phyloP scores from a whole-genome alignment of 2,113 vertebrate species.

The Trichomycterus rosablanca region DNA sequence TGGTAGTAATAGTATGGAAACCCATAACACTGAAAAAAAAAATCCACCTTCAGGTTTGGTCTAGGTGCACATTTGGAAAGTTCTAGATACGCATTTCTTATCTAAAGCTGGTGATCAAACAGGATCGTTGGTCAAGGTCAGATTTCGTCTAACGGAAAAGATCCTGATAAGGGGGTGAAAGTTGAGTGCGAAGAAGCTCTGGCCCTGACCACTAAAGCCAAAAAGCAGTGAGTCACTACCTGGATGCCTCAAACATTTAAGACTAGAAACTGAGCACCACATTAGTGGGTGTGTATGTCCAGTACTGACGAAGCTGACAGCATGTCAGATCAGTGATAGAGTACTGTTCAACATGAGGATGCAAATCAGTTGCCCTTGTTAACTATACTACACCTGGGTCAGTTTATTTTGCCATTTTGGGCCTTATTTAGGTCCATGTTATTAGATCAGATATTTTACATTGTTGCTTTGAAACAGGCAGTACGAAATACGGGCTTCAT shows the following conservation, averaged over 20 bases:
- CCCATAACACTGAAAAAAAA: too few relatives aligned
- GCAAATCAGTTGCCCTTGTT: background rate
- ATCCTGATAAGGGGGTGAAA: constrained; percentile 23
- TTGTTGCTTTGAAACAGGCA: too few relatives aligned
- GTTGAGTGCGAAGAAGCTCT: constrained; percentile 14
- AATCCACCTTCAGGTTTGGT: too few relatives aligned
- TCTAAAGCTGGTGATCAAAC: constrained; percentile 21
- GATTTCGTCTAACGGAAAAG: constrained; percentile 42
- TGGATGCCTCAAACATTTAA: constrained; percentile 43
- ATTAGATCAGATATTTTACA: too few relatives aligned
- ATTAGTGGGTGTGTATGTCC: constrained; percentile 19
- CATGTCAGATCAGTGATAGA: constrained; percentile 30
- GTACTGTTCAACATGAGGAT: constrained; percentile 20
- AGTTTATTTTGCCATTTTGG: too few relatives aligned
- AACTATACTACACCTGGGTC: too few relatives aligned
- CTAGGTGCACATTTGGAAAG: too few relatives aligned
- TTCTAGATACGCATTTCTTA: too few relatives aligned
- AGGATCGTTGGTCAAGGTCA: constrained; percentile 23
- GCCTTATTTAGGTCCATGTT: too few relatives aligned
- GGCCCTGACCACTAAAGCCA: constrained; percentile 13
- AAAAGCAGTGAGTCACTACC: constrained; percentile 10
- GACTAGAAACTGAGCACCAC: constrained; percentile 35
- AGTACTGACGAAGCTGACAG: constrained; percentile 26
- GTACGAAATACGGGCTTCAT: too few relatives aligned
- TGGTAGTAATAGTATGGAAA: too few relatives aligned